Evolutionary conservation across 2,888 invertebrate genomes (phyloP).

Genomic region (Sarcophaga variegata): DNA sequence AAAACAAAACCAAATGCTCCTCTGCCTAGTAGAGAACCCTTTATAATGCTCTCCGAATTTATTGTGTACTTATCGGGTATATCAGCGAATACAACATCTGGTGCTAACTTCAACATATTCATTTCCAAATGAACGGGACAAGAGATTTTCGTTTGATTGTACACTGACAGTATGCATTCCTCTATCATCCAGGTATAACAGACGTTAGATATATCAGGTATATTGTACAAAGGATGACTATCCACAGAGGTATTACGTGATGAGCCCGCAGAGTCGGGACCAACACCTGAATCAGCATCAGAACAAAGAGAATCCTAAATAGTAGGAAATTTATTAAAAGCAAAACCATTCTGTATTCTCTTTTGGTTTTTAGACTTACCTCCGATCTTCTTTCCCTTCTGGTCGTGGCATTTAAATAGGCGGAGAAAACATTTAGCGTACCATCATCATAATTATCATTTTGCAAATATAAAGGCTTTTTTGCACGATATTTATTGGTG

Average conservation of each 20-base stretch:
- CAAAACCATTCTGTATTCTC: neutral
- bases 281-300: slow-evolving; percentile 94
- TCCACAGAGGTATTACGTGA: slow-evolving; percentile 93
- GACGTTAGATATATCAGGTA: slow-evolving; percentile 79
- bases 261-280: slow-evolving; percentile 90
- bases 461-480: slow-evolving; percentile 72
- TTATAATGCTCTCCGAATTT: slow-evolving; percentile 90
- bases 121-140: slow-evolving; percentile 92
- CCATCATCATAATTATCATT: slow-evolving; percentile 76
- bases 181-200: slow-evolving; percentile 95
- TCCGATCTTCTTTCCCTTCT: slow-evolving; percentile 76
- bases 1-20: slow-evolving; percentile 99
- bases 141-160: slow-evolving; percentile 86
- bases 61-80: slow-evolving; percentile 91
- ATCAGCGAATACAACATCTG: slow-evolving; percentile 96
- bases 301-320: slow-evolving; percentile 87
- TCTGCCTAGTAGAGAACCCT: slow-evolving; percentile 91
- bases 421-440: slow-evolving; percentile 77
- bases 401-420: slow-evolving; percentile 77
- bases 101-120: slow-evolving; percentile 91
- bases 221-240: slow-evolving; percentile 85
- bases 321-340: slow-evolving; percentile 6
- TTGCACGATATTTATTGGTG: slow-evolving; percentile 73
- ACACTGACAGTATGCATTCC: slow-evolving; percentile 95
- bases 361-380: slow-evolving; percentile 56